Evolutionary conservation across 1,140 invertebrate species (phyloP).

Genomic region (Papilio xuthus): DNA sequence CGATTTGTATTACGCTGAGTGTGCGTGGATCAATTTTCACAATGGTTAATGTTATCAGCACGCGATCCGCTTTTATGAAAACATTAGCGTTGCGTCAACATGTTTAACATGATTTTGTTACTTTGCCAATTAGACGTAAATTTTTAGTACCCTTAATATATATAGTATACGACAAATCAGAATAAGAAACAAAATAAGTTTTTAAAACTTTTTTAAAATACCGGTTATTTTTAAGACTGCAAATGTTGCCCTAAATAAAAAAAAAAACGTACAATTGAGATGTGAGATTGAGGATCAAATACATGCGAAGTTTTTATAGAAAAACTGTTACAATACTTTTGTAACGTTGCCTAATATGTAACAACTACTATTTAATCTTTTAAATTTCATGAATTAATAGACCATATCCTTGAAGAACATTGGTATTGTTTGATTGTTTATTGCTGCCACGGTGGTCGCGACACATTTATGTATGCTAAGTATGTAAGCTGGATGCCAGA

Average conservation of each 20-base stretch:
- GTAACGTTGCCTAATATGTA: too few species aligned
- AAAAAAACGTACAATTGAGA: too few species aligned
- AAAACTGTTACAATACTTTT: too few species aligned
- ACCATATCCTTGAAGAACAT: neutral
- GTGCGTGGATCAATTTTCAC: constrained; percentile 10
- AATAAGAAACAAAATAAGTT: too few species aligned
- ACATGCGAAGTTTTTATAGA: too few species aligned
- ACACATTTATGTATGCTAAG: constrained; percentile 40
- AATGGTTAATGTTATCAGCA: constrained; percentile 6
- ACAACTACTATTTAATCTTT: too few species aligned
- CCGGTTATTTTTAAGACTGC: neutral
- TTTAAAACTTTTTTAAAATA: neutral
- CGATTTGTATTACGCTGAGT: constrained; percentile 13
- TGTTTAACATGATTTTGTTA: neutral
- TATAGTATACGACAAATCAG: too few species aligned
- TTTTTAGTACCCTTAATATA: neutral
- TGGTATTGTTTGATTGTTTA: neutral
- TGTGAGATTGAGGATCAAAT: neutral
- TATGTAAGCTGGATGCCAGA: constrained; percentile 43
- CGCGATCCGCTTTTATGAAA: constrained; percentile 25
- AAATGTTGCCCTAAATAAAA: too few species aligned
- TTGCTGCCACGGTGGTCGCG: constrained; percentile 18
- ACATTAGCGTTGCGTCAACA: constrained; percentile 23
- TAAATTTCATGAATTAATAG: too few species aligned
- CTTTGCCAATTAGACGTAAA: neutral